Conservation (phyloP, 2,888 invertebrate genomes). For the Hoplodrina blanda region DNA sequence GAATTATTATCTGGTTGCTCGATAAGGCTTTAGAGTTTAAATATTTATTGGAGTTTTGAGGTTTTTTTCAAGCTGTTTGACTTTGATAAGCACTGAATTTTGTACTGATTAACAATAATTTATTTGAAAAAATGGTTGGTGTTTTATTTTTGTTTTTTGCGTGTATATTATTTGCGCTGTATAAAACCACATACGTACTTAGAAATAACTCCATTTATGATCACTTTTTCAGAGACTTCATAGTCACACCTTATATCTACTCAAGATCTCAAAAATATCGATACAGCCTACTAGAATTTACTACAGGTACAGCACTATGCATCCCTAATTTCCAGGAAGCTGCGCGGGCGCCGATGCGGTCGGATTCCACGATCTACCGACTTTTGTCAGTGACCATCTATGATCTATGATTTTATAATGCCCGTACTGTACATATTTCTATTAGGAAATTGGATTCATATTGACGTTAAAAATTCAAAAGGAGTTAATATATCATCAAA, state of each 20-base stretch:
- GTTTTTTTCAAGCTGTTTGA: conserved; percentile 11
- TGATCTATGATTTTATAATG: conserved; percentile 59
- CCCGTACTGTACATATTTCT: conserved; percentile 49
- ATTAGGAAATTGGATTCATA: conserved; percentile 44
- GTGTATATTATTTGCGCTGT: too few species aligned
- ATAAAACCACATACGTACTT: background rate
- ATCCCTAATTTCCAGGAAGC: conserved; percentile 89
- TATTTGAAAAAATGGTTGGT: too few species aligned
- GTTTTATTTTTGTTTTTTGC: background rate
- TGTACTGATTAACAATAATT: background rate
- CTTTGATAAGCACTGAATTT: conserved; percentile 8
- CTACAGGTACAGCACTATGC: conserved; percentile 71
- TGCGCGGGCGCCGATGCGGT: conserved; percentile 85
- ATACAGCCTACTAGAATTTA: conserved; percentile 25
- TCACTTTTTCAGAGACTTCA: background rate
- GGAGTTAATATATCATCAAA: conserved; percentile 1
- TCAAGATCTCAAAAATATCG: conserved; percentile 18
- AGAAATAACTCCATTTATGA: background rate
- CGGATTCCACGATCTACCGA: conserved; percentile 88
- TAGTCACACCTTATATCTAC: background rate
- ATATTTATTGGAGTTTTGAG: conserved; percentile 9
- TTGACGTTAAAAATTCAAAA: background rate
- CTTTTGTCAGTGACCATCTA: conserved; percentile 83
- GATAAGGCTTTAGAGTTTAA: conserved; percentile 37
- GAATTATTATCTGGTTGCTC: conserved; percentile 34